phyloP scores from a whole-genome alignment of 2,113 vertebrate genomes.

The Pelvicachromis taeniatus region DNA sequence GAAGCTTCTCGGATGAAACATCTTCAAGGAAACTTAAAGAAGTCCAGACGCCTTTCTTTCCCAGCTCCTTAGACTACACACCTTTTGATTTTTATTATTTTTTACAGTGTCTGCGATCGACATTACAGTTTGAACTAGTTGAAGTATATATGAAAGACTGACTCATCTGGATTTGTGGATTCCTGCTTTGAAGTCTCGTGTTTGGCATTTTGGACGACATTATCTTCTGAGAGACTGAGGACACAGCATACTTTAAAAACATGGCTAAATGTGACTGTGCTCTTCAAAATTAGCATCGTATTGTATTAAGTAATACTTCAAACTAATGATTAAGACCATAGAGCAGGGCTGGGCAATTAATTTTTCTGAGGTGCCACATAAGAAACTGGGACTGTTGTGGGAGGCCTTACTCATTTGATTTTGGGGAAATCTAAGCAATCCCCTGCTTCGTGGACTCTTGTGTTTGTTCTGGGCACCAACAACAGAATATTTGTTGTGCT shows the following conservation, averaged over 20 bases:
- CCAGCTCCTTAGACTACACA: too few species aligned
- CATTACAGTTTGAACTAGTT: background rate
- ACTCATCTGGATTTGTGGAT: background rate
- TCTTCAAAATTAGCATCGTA: background rate
- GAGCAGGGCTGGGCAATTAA: background rate
- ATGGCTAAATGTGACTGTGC: background rate
- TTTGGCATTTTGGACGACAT: background rate
- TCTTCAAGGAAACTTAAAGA: too few species aligned
- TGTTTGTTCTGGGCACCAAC: background rate
- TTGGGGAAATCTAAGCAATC: background rate
- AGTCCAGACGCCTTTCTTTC: too few species aligned
- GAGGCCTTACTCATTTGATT: background rate
- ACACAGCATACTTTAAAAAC: background rate
- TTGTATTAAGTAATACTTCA: background rate
- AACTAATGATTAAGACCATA: background rate
- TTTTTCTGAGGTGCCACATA: background rate
- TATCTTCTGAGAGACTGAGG: background rate
- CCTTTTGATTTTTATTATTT: background rate
- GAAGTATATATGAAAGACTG: background rate
- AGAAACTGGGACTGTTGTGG: background rate
- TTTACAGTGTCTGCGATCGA: fast-evolving
- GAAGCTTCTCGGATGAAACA: too few species aligned
- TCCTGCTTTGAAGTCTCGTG: background rate
- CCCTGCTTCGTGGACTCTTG: background rate
- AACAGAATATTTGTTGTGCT: background rate